Conservation (phyloP, 2,113 vertebrate species). For the Sula dactylatra region DNA sequence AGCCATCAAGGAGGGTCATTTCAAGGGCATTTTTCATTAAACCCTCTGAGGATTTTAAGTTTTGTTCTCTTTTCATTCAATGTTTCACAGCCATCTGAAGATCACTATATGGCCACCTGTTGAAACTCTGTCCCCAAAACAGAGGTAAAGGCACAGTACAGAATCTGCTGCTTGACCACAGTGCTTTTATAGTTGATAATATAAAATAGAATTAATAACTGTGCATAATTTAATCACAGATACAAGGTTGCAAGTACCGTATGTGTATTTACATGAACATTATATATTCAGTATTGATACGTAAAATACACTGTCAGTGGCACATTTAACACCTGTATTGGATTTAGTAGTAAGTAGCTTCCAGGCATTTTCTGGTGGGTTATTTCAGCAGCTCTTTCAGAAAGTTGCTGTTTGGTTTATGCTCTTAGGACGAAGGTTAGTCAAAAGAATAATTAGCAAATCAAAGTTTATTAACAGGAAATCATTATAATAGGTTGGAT, state of each 20-base stretch:
- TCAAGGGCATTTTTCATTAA: not conserved
- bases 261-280: not conserved
- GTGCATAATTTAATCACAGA: not conserved
- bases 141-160: not conserved
- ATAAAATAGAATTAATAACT: not conserved
- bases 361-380: not conserved
- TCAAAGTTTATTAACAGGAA: not conserved
- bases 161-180: not conserved
- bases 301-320: not conserved
- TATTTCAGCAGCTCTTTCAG: not conserved
- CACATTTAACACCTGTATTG: not conserved
- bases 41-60: not conserved
- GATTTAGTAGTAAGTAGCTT: not conserved
- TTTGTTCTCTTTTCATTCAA: not conserved
- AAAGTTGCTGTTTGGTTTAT: not conserved
- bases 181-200: not conserved
- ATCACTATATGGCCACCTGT: not conserved
- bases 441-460: not conserved
- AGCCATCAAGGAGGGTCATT: not conserved
- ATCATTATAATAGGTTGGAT: not conserved
- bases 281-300: not conserved
- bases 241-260: not conserved
- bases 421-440: not conserved
- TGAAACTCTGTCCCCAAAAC: not conserved
- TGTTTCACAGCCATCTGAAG: not conserved